phyloP scores from a whole-genome alignment of 1,140 invertebrate species.

The Rhopalosiphum padi region DNA sequence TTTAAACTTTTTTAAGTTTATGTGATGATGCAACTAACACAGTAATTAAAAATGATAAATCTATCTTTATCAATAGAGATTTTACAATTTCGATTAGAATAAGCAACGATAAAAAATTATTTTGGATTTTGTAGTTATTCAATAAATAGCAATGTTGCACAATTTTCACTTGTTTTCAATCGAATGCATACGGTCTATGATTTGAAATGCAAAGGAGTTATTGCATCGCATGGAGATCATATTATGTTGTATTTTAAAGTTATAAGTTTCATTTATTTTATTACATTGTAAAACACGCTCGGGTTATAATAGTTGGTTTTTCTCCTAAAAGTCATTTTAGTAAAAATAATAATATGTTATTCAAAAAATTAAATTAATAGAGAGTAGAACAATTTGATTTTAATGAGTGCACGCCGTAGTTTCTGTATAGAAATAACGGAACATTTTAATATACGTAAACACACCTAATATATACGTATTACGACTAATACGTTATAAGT shows the following conservation, averaged over 20 bases:
- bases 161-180: too few species aligned
- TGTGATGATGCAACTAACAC: too few species aligned
- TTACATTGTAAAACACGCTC: background rate
- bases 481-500: background rate
- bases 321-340: background rate
- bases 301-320: background rate
- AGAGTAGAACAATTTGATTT: background rate
- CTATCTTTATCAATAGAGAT: too few species aligned
- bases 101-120: too few species aligned
- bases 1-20: too few species aligned
- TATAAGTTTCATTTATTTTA: background rate
- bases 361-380: slow-evolving; percentile 13
- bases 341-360: background rate
- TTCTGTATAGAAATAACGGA: background rate
- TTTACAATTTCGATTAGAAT: too few species aligned
- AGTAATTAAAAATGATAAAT: too few species aligned
- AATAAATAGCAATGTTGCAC: too few species aligned
- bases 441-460: background rate
- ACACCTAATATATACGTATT: background rate
- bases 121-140: too few species aligned
- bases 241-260: background rate
- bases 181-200: too few species aligned
- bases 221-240: background rate
- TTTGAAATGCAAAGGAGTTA: too few species aligned
- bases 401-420: background rate